These are phyloP conservation scores for Halichondria panicea DNA, from an alignment of 37 sponge, comb jelly and placozoan species.

Conservation along the genomic window DNA sequence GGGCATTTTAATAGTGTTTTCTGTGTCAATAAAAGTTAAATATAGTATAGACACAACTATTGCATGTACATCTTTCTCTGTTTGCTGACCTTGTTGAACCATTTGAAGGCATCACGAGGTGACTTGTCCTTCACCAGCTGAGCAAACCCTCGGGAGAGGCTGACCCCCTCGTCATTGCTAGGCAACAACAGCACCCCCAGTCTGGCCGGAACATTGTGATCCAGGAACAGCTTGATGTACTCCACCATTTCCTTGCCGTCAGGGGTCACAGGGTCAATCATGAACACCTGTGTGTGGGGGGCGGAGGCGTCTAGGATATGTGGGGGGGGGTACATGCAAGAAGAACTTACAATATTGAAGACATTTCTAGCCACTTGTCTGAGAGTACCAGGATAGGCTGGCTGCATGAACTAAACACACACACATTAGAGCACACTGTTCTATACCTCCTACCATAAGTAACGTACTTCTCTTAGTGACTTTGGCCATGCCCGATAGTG, in stretches of 20 bases:
- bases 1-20: not conserved
- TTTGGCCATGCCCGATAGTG: conserved; percentile 77
- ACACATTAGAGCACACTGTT: conserved; percentile 6
- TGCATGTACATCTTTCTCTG: not conserved
- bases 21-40: no score
- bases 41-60: no score
- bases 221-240: conserved; percentile 52
- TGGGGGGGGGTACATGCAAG: not conserved
- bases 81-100: conserved; percentile 46
- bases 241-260: conserved; percentile 43
- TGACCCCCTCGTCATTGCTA: conserved; percentile 8
- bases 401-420: conserved; percentile 49
- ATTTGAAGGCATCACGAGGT: conserved; percentile 51
- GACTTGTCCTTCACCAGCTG: conserved; percentile 10
- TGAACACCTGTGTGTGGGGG: conserved; percentile 40
- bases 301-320: not conserved
- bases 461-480: conserved; percentile 63
- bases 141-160: conserved; percentile 43
- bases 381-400: conserved; percentile 87
- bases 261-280: conserved; percentile 46
- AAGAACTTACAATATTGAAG: conserved; percentile 72
- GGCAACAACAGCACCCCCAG: conserved; percentile 73
- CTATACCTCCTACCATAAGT: conserved; percentile 18
- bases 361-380: conserved; percentile 85
- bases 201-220: conserved; percentile 59